These are phyloP conservation scores for Lottia gigantea DNA, from an alignment of 2,888 invertebrate species.

Conservation along the genomic window DNA sequence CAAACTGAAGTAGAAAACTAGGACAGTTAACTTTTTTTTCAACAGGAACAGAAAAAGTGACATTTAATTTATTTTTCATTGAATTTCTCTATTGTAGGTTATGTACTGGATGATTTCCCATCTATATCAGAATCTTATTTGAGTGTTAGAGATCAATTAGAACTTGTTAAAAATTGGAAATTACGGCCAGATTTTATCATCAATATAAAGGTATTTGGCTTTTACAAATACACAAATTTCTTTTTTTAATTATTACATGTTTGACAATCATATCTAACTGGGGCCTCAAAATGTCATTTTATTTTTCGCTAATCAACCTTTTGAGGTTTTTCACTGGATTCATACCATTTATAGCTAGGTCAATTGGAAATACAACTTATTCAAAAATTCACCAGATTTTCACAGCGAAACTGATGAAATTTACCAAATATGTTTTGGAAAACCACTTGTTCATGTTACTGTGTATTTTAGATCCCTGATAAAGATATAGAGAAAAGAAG, in stretches of 20 bases:
- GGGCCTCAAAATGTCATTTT: background rate
- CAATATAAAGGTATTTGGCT: slow-evolving; percentile 67
- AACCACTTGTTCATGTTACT: background rate
- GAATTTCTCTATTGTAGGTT: slow-evolving; percentile 47
- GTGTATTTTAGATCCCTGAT: slow-evolving; percentile 61
- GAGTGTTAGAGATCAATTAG: slow-evolving; percentile 64
- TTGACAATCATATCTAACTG: no score
- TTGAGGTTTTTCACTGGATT: background rate
- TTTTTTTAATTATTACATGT: no score
- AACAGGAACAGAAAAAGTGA: no score
- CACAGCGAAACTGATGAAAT: no score
- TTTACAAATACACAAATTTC: no score
- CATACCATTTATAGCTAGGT: background rate
- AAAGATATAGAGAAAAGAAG: slow-evolving; percentile 61
- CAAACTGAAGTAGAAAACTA: no score
- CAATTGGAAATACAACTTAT: background rate
- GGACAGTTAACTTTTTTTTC: no score
- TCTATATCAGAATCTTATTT: slow-evolving; percentile 61
- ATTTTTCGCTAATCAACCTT: no score
- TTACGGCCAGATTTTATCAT: slow-evolving; percentile 68
- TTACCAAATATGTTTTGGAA: background rate
- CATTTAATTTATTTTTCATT: background rate
- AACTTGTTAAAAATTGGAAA: slow-evolving; percentile 66
- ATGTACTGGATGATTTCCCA: slow-evolving; percentile 67
- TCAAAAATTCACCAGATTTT: no score